Conservation (phyloP, 1,140 invertebrate species). For the Caerostris darwini region DNA sequence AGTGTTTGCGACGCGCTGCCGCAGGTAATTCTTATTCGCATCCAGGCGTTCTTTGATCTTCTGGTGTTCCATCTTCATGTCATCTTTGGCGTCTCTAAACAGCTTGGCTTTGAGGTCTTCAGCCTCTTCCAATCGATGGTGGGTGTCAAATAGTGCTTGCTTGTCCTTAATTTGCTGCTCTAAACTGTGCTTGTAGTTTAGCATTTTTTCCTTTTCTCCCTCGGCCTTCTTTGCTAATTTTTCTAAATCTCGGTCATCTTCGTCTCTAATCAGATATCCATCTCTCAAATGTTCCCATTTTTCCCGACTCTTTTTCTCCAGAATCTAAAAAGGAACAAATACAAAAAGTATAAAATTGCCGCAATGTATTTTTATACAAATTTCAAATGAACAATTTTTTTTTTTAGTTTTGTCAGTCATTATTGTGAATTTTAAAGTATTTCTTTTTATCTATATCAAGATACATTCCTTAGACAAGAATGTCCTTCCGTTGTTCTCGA, state of each 20-base stretch:
- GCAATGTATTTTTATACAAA: too few relatives aligned
- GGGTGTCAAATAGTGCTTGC: not conserved
- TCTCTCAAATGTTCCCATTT: constrained; percentile 55
- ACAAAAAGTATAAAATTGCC: not conserved
- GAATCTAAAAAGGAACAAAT: not conserved
- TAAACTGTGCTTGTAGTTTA: constrained; percentile 20
- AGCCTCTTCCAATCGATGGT: constrained; percentile 14
- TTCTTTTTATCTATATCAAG: too few relatives aligned
- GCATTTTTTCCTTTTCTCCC: not conserved
- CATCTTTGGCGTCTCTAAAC: constrained; percentile 57
- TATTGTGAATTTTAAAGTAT: too few relatives aligned
- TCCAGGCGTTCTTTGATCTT: not conserved
- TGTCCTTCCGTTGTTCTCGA: too few relatives aligned
- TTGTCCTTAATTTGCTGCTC: constrained; percentile 45
- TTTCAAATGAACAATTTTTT: too few relatives aligned
- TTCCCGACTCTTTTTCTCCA: constrained; percentile 5
- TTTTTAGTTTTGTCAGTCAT: too few relatives aligned
- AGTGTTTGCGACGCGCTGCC: not conserved
- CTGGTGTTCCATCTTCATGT: constrained; percentile 42
- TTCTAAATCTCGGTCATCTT: not conserved
- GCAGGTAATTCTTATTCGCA: not conserved
- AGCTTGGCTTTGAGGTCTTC: constrained; percentile 8
- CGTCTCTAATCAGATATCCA: constrained; percentile 39
- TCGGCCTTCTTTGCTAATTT: not conserved
- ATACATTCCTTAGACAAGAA: too few relatives aligned